Conservation (phyloP, 2,113 vertebrate genomes). For the Amphilophus citrinellus region DNA sequence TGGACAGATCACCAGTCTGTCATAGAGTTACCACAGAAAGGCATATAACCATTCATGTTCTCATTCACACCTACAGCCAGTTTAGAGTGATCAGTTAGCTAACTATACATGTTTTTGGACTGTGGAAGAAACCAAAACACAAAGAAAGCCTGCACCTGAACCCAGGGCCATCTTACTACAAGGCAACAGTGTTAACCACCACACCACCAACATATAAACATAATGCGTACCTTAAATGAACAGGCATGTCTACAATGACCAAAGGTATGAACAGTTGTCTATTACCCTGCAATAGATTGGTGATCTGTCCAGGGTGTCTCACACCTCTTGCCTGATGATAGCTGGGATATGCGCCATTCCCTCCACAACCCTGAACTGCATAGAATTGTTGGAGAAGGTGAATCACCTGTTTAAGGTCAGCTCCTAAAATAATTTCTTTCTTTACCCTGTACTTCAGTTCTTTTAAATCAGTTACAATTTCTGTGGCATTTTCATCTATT, state of each 20-base stretch:
- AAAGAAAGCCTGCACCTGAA: not conserved
- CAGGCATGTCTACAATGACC: not conserved
- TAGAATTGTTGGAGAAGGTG: not conserved
- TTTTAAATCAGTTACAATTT: not conserved
- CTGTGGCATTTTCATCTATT: not conserved
- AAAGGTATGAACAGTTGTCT: not conserved
- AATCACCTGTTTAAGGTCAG: not conserved
- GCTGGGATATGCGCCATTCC: not conserved
- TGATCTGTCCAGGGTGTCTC: not conserved
- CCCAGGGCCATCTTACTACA: not conserved
- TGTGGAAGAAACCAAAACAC: not conserved
- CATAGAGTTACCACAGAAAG: not conserved
- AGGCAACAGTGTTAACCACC: not conserved
- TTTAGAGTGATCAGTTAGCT: not conserved
- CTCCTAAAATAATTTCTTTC: not conserved
- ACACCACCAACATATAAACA: not conserved
- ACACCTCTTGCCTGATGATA: not conserved
- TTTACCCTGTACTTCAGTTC: not conserved
- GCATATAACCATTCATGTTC: not conserved
- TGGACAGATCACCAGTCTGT: no score
- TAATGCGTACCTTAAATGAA: not conserved
- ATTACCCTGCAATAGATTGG: not conserved
- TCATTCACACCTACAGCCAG: not conserved
- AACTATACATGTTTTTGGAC: not conserved
- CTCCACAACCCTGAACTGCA: not conserved